Evolutionary conservation across 2,888 invertebrate genomes (phyloP), one percentile per base, ranked within the genome.

Genomic region (Cancer borealis): DNA sequence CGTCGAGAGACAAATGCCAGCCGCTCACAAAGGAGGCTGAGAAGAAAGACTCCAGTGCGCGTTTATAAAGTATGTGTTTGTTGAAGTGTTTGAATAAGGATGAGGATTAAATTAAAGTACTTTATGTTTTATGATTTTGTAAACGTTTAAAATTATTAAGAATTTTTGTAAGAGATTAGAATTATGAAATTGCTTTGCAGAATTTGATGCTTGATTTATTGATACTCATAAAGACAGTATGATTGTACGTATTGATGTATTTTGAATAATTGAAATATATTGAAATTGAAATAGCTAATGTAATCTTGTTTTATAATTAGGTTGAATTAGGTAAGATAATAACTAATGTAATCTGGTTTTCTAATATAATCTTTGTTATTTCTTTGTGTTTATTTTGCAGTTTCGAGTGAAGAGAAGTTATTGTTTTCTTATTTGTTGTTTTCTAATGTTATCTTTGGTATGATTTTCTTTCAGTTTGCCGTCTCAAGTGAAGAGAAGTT

Each of bases 391-490:
- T 39, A 39, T 39, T 39, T 39, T 39, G 1, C 39, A 1, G 39
- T 39, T 39, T 39, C 2, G 39, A 39, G 39, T 39, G 39, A 39
- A 39, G 39, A 39, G 39, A 39, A 39, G 39, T 39, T 39, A 39
- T 39, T 39, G 39, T 39, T 39, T 39, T 39, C 39, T 39, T 39
- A 39, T 39, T 39, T 54, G 0, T 73, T 73, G 26, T 26, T 73
- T 73, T n/a, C 26, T 73, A 26, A 26, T n/a, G 6, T 8, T n/a
- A n/a, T 4, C n/a, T 66, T 14, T 14, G 4, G 0, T n/a, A 26
- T 26, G 10, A 3, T 73, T 26, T 39, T 26, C 21, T 91, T 91
- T 54, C 46, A 91, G 91, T 91, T 91, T 91, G 91, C 91, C 8
- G 17, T 91, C 39, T 17, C 45, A 21, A 73, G 49, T 66, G 45